These are phyloP conservation scores for Chelon labrosus DNA, from an alignment of 2,797 vertebrate species.

Conservation along the genomic window DNA sequence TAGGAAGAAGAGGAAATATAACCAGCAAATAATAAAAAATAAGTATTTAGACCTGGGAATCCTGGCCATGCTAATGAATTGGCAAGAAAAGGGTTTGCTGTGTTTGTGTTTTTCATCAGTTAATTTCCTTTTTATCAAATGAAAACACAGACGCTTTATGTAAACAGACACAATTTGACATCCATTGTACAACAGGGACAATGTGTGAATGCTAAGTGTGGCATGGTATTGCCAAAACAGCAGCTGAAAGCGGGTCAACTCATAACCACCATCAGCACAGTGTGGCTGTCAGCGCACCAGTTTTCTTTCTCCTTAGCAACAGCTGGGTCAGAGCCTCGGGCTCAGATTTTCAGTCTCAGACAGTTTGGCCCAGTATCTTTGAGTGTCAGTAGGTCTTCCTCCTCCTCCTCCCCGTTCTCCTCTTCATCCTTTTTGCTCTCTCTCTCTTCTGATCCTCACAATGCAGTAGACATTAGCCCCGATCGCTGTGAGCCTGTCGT, in stretches of 20 bases:
- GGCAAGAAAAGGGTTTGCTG: neutral
- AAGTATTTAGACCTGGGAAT: neutral
- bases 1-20: neutral
- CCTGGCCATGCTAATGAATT: neutral
- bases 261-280: constrained; percentile 39
- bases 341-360: constrained; percentile 53
- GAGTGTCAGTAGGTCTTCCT: constrained; percentile 60
- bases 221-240: constrained; percentile 53
- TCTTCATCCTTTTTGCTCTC: neutral
- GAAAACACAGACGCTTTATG: constrained; percentile 1
- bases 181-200: neutral
- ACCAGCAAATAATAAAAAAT: neutral
- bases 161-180: constrained; percentile 20
- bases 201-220: constrained; percentile 14
- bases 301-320: constrained; percentile 66
- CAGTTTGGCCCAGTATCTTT: constrained; percentile 60
- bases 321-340: constrained; percentile 63
- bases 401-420: neutral
- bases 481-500: constrained; percentile 28
- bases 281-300: constrained; percentile 35
- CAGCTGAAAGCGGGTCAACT: constrained; percentile 58
- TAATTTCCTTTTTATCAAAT: neutral
- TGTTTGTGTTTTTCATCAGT: neutral
- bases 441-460: constrained; percentile 32
- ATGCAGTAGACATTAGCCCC: constrained; percentile 58